Conservation (phyloP, 1,140 invertebrate genomes). For the Macrobrachium rosenbergii region DNA sequence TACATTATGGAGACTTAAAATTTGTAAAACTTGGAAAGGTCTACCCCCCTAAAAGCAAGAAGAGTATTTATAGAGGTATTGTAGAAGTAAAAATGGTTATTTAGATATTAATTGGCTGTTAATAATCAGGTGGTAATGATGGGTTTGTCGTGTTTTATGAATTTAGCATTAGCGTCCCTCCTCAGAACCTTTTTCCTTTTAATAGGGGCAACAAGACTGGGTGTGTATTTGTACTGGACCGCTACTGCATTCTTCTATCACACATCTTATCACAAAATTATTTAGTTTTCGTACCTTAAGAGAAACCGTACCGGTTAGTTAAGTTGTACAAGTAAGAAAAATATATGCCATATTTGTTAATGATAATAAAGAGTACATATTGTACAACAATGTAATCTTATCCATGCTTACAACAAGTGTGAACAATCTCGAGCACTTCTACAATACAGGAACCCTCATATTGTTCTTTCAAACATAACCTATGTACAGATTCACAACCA, state of each 20-base stretch:
- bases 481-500: conserved; percentile 62
- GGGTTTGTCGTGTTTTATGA: conserved; percentile 5
- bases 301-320: conserved; percentile 66
- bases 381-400: conserved; percentile 64
- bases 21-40: conserved; percentile 3
- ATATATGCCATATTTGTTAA: conserved; percentile 67
- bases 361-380: conserved; percentile 66
- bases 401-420: conserved; percentile 64
- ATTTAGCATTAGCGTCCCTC: conserved; percentile 45
- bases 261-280: conserved; percentile 67
- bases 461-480: conserved; percentile 60
- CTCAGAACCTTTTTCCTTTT: conserved; percentile 36
- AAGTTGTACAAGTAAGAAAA: conserved; percentile 67
- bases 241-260: conserved; percentile 65
- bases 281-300: conserved; percentile 66
- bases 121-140: conserved; percentile 5
- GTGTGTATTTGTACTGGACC: conserved; percentile 66
- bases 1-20: conserved; percentile 24
- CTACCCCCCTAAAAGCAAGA: background rate
- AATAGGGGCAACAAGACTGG: conserved; percentile 59
- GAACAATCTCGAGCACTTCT: conserved; percentile 56
- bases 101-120: background rate
- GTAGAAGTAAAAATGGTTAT: background rate
- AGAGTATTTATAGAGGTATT: conserved; percentile 7
- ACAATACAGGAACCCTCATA: conserved; percentile 61